Evolutionary conservation across 2,113 vertebrate genomes (phyloP), one percentile per base, ranked within the genome.

Genomic region (Leptodactylus fuscus): DNA sequence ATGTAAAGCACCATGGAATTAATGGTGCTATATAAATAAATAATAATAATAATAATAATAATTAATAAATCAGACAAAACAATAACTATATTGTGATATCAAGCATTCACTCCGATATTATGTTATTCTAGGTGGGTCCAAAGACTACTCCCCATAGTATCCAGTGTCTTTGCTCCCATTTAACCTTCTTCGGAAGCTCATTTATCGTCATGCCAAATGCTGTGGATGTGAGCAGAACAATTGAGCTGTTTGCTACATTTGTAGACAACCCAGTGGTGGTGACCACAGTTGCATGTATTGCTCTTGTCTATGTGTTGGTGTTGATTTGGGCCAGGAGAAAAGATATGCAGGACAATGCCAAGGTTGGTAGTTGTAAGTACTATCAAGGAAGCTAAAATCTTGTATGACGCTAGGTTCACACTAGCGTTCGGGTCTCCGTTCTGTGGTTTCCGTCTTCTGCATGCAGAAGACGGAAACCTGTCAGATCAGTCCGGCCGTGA

Each of bases 161-260:
- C 0, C 97, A 98, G 89, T 97, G 97, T 90, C 93, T 98, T 70
- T 99, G 97, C 89, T 96, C 95, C 88, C 97, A 99, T 87, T 91
- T 99, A 85, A 99, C 97, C 9, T 95, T 97, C 90, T 99, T 98
- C 16, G 97, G 96, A 81, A 98, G 96, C 91, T 96, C 96, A 0
- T 96, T 99, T 90, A 95, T 98, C 22, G 90, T 99, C 87, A 93
- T 96, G 92, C 97, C 97, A 32, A 98, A 98, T 51, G 83, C 91
- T 32, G 89, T 98, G 4, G 96, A 98, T 0, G 91, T 98, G 62
- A 92, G 90, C 46, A 96, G 92, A 90, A 96, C 96, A 0, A 92
- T 93, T 10, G 90, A 98, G 87, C 94, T 99, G 1, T 99, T 99
- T 85, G 92, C 94, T 29, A 97, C 97, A 0, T 99, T 99, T 1